Evolutionary conservation across 2,113 vertebrate genomes (phyloP), one percentile per base, ranked within the genome.

Genomic region (Pelusios castaneus): DNA sequence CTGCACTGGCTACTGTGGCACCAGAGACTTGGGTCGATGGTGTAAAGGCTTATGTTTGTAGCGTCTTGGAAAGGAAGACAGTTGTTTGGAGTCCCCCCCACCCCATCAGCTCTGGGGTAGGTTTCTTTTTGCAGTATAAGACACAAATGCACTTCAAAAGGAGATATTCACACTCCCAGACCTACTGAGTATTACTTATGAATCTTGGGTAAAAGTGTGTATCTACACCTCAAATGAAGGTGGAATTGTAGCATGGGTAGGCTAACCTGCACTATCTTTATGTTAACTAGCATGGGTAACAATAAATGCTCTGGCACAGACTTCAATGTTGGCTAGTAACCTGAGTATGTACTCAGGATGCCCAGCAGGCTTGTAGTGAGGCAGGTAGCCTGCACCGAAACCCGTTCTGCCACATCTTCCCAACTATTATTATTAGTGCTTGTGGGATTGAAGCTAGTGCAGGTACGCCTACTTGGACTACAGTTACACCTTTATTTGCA

Each of bases 161-260:
- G 77, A 90, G 60, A 93, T 89, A 80, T 55, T 95, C 55, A 9
- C 85, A 51, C 83, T 93, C 94, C 91, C 47, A 94, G 70, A 90
- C 87, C 77, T 90, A 70, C 87, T 60, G 81, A 89, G 51, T 38
- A 47, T 88, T 89, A 51, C 85, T 94, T 56, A 12, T 85, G 47
- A 77, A 52, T 34, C 47, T 94, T 67, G 60, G 60, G 34, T 67
- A n/a, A 67, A 8, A n/a, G 17, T 67, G 34, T 21, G 21, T 38
- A 17, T 38, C 63, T 70, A 22, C 19, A 38, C 63, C n/a, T 70
- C 63, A 70, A 38, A 8, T 22, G n/a, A 38, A 70, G 63, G 63
- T 70, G 63, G 34, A 70, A 70, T 70, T 70, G 34, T 21, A 38
- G n/a, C 63, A 70, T 38, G 8, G 9, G 63, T 38, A 70, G n/a